Evolutionary conservation across 2,888 invertebrate genomes (phyloP), one percentile per base, ranked within the genome.

Genomic region (Hybos culiciformis): DNA sequence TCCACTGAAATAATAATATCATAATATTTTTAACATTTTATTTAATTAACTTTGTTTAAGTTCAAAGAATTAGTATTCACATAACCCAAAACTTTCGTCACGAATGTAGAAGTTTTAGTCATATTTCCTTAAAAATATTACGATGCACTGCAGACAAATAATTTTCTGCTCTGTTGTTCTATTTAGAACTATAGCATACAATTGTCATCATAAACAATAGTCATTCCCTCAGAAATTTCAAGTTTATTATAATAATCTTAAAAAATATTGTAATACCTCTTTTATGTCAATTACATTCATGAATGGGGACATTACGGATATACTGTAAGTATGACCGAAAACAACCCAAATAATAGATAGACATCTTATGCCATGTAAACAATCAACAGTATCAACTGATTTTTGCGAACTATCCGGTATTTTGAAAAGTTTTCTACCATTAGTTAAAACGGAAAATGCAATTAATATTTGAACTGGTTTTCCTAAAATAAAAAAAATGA

Each of bases 281-380:
- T 23, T 20, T 7, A 23, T 4, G 8, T 23, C 15, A 14, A 23
- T 26, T 17, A 17, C 9, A 34, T 49, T 49, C 15, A 39, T 32
- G 4, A 38, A 9, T 9, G 43, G 45, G 29, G 38, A 17, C 15
- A 33, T 15, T 9, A 23, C 8, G 14, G 14, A 23, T 1, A 41
- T 36, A 2, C 39, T 12, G 18, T 59, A 63, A 15, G 60, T 59
- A 42, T 71, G 71, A 0, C 66, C 67, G 24, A 66, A 58, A 5
- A 70, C 58, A 15, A 71, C 63, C 71, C 71, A 71, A 56, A 69
- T 59, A 59, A 69, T 68, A 42, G 67, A 69, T 29, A 71, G 56
- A 44, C 62, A 60, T 34, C 68, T 61, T 24, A 70, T 51, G 0
- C 70, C 70, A 51, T 66, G 60, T 23, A 70, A 54, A 49, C 69